Base-by-base conservation (phyloP, 2,797 vertebrate species). In the Fringilla coelebs region DNA sequence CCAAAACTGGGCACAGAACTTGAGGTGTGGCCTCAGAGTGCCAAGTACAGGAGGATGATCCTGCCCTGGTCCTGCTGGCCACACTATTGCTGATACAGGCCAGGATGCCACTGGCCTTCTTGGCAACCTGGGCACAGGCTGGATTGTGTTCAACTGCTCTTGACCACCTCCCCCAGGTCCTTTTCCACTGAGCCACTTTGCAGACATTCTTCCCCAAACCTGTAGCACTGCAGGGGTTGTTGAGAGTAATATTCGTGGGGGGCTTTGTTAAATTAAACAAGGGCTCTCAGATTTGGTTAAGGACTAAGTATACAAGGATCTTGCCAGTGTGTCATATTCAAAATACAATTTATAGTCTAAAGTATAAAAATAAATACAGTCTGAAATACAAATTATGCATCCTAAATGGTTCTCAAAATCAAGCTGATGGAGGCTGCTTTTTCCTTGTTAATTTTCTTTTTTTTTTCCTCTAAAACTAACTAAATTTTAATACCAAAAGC, bases 1-100 rank as follows among this genome's bases (percentile, higher is more conserved):
- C 32, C 41, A 43, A 49, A 62, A 43, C 11, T 8, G 26, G 49
- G 12, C 9, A 6, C 9, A 17, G 16, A 0, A 29, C 32, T 55
- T 1, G 0, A 82, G 32, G 28, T 29, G 49, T 12, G 11, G 11
- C 41, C 26, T 36, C 55, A 10, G 4, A 20, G 16, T 28, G 26
- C 16, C 1, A 1, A 8, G 12, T 4, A 12, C 16, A 38, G 41
- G 18, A 7, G 9, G 6, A 13, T 2, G 7, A 12, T 36, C 32
- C 55, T 55, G 32, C 11, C 62, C 28, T 55, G 63, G 2, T 16
- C 36, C 20, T 76, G 63, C 49, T 76, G 63, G 32, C 32, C 40
- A 7, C 21, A 1, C 25, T 7, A 3, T 8, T 61, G 21, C 31
- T 54, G 34, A 6, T 10, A 7, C 11, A 54, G 5, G 31, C 31